Conservation (phyloP, 2,113 vertebrate species). For the Montifringilla adamsi region DNA sequence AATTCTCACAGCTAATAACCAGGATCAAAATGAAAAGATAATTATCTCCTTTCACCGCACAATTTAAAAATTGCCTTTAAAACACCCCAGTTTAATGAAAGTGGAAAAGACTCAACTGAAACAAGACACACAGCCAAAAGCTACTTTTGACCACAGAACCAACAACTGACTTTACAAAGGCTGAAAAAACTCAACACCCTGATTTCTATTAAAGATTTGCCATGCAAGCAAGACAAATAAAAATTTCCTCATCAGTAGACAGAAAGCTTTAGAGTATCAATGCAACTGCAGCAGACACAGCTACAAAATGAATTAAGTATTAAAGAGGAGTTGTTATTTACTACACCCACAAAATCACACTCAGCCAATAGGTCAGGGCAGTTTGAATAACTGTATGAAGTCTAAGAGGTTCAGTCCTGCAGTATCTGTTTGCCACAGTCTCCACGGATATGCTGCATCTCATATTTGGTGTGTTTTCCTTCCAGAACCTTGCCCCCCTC, state of each 20-base stretch:
- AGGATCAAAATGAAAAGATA: neutral
- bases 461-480: neutral
- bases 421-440: neutral
- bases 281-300: neutral
- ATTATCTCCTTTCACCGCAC: neutral
- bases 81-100: neutral
- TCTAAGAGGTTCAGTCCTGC: neutral
- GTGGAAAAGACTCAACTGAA: neutral
- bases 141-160: neutral
- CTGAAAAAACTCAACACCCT: neutral
- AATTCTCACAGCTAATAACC: neutral
- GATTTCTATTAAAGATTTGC: neutral
- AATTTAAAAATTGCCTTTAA: neutral
- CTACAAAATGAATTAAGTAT: neutral
- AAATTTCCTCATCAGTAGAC: neutral
- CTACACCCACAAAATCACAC: neutral
- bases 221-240: neutral
- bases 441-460: neutral
- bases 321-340: neutral
- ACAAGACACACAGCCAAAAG: neutral
- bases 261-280: neutral
- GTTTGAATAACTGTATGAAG: neutral
- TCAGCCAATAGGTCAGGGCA: neutral
- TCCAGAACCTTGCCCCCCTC: neutral
- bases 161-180: neutral